Evolutionary conservation across 2,113 vertebrate genomes (phyloP), one percentile per base, ranked within the genome.

Genomic region (Pomatorhinus ruficollis): DNA sequence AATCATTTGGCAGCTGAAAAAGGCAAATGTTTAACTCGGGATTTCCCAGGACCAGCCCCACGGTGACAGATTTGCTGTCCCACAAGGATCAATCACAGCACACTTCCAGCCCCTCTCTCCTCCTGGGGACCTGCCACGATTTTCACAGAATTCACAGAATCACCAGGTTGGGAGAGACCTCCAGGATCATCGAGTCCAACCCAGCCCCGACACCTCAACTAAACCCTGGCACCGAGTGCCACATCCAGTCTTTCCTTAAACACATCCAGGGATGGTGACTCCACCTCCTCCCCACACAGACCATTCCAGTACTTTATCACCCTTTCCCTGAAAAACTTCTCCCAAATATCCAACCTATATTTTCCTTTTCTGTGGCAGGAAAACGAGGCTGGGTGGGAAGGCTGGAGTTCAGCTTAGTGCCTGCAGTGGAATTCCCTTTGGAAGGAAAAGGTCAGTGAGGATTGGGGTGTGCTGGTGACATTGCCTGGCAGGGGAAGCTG

Each of bases 391-490:
- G 12, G 10, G 25, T 45, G 68, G 53, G 31, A 69, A 85, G 63
- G 95, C 2, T 69, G 49, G 76, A 95, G 93, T 37, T 87, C 45
- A 87, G 61, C 40, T 49, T 2, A 10, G 72, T 69, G 91, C 89
- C 89, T 85, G 84, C 69, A 87, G 87, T 33, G 20, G 37, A 54
- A 59, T 47, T 66, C 75, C 68, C 86, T 77, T 22, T 44, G 86
- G 81, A 83, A 82, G 79, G 89, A 64, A 45, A 82, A 96, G 95
- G 89, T 80, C 93, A 79, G 47, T 33, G 83, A 13, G 45, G 70
- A 85, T 52, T 13, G 49, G 60, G 50, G 21, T 12, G 64, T 18
- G 68, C 4, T 49, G 21, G 5, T 59, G 77, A 12, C 37, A 8
- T 1, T 33, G 72, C 10, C 49, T 44, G 87, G 93, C 68, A 52